Evolutionary conservation across 2,113 vertebrate genomes (phyloP), one percentile per base, ranked within the genome.

Genomic region (Hirundichthys speculiger): DNA sequence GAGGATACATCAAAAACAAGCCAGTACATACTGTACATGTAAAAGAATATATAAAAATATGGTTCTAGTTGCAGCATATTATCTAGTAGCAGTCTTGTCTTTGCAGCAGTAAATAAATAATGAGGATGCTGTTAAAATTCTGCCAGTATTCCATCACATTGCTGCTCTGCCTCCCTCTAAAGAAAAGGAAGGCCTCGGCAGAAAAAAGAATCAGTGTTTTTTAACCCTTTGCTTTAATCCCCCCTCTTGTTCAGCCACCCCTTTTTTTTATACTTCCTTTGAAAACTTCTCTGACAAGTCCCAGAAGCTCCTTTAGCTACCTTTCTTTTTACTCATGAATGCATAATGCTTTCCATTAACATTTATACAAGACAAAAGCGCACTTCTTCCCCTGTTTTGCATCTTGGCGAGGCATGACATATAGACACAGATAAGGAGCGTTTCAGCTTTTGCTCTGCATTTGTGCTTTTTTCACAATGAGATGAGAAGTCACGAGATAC

Each of bases 81-180:
- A 77, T 80, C 49, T 70, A 69, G 21, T 46, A 55, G 57, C 65
- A 47, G 71, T 42, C 45, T 64, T 61, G 63, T n/a, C n/a, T n/a
- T 67, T 48, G 0, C 46, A 73, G 75, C 54, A 69, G 79, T 92
- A 89, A 91, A 92, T 91, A 91, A 91, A 86, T 91, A 64, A 91
- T 92, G 88, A 89, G 89, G 75, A 71, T 64, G 69, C 55, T 77
- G 84, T 90, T 90, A 76, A 88, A 83, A 89, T 92, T 90, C 89
- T 81, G 56, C 69, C 70, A 73, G 83, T 85, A 84, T 66, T 73
- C 63, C 58, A 41, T 20, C 46, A 27, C 80, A 63, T 65, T 67
- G 52, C 66, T 68, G 62, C 40, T 67, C 49, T 61, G 60, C 46
- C 20, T 67, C 52, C 63, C 25, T 48, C 62, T 30, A 48, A 65